Conservation (phyloP, 2,113 vertebrate species). For the Neoarius graeffei region DNA sequence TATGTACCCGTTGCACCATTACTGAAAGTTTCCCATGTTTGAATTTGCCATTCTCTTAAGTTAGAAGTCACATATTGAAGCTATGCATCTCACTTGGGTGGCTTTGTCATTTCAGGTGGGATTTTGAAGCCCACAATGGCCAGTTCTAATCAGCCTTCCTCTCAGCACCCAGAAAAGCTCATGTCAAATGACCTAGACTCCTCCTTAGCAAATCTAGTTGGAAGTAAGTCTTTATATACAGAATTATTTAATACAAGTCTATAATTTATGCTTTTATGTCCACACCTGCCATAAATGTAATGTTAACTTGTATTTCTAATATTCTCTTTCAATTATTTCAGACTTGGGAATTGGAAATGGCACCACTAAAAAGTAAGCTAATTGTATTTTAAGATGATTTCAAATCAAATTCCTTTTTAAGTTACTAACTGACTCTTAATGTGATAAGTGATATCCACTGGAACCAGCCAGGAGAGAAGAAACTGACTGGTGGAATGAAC, state of each 20-base stretch:
- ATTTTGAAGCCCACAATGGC: constrained; percentile 94
- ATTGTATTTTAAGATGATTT: not conserved
- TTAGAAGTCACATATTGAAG: not conserved
- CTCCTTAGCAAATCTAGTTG: constrained; percentile 95
- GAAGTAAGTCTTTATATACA: constrained; percentile 83
- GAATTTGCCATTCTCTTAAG: not conserved
- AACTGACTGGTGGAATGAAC: constrained; percentile 93
- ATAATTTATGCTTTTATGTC: not conserved
- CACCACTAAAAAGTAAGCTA: constrained; percentile 92
- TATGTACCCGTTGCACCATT: not conserved
- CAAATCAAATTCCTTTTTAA: not conserved
- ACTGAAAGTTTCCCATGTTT: not conserved
- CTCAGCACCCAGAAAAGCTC: constrained; percentile 86
- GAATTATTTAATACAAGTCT: not conserved
- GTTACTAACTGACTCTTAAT: constrained; percentile 41
- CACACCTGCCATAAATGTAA: not conserved
- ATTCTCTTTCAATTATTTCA: constrained; percentile 58
- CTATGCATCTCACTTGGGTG: not conserved
- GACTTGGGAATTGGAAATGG: constrained; percentile 98
- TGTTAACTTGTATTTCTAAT: not conserved
- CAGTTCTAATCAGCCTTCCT: constrained; percentile 82
- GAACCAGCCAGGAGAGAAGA: constrained; percentile 97
- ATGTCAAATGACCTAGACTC: constrained; percentile 97
- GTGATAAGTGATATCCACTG: constrained; percentile 90
- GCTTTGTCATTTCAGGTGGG: constrained; percentile 72